A percentile compares a stretch with the other conserved stretches of the same genome.
phyloP scores from a whole-genome alignment of 2,888 invertebrate genomes.

The Diloba caeruleocephala region DNA sequence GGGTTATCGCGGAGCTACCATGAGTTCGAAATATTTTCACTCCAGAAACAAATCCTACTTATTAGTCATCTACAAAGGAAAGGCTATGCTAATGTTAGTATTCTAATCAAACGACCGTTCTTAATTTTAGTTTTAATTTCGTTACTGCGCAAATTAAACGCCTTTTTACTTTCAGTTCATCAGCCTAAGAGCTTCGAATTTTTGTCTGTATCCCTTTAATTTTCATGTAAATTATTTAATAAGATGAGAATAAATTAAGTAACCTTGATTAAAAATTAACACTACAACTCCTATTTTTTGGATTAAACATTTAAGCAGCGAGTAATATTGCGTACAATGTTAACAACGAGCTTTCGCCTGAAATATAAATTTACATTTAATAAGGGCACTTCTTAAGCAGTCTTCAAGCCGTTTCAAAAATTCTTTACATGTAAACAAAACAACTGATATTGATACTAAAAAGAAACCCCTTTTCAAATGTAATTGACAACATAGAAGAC shows the following conservation, averaged over 20 bases:
- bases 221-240: slow-evolving; percentile 26
- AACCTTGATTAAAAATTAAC: slow-evolving; percentile 22
- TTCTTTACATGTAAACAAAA: slow-evolving; percentile 51
- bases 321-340: slow-evolving; percentile 20
- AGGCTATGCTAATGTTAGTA: slow-evolving; percentile 31
- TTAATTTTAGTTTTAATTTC: slow-evolving; percentile 11
- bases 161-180: slow-evolving; percentile 25
- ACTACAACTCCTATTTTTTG: slow-evolving; percentile 11
- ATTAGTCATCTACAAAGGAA: slow-evolving; percentile 52
- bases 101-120: slow-evolving; percentile 9
- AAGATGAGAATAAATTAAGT: slow-evolving; percentile 14
- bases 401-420: slow-evolving; percentile 38
- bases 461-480: slow-evolving; percentile 55
- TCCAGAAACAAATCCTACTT: slow-evolving; percentile 60
- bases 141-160: slow-evolving; percentile 11
- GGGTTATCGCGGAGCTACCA: slow-evolving; percentile 74
- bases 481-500: slow-evolving; percentile 54
- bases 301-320: slow-evolving; percentile 9
- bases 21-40: slow-evolving; percentile 66
- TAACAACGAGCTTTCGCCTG: slow-evolving; percentile 23
- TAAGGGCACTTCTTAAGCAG: slow-evolving; percentile 41
- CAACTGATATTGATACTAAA: slow-evolving; percentile 51
- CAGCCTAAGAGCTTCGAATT: slow-evolving; percentile 21
- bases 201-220: slow-evolving; percentile 15
- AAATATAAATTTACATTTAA: slow-evolving; percentile 30